These are phyloP conservation scores for Casuarius casuarius DNA, from an alignment of 2,113 vertebrate species.

Conservation along the genomic window DNA sequence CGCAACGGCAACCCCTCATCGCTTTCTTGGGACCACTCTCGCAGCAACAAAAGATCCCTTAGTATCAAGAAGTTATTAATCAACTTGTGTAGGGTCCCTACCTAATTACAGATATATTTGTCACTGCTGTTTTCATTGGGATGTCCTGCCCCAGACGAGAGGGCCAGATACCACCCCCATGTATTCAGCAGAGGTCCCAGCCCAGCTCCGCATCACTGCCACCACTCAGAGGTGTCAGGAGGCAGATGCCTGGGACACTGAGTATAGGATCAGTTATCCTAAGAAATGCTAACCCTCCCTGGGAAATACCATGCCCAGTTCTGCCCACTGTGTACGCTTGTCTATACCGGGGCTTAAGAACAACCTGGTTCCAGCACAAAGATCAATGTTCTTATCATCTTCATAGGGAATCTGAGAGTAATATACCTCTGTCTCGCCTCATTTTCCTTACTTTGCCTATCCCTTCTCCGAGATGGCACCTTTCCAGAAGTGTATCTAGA, in stretches of 20 bases:
- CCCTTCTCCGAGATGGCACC: not conserved
- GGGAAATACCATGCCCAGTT: not conserved
- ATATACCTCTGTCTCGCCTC: too few relatives aligned
- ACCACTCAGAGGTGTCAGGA: not conserved
- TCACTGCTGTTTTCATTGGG: not conserved
- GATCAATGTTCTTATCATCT: not conserved
- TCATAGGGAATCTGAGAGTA: not conserved
- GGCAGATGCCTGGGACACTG: too few relatives aligned
- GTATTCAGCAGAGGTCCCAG: too few relatives aligned
- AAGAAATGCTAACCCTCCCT: not conserved
- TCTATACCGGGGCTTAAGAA: not conserved
- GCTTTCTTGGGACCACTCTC: fast-evolving
- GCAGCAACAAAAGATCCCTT: not conserved
- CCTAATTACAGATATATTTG: not conserved
- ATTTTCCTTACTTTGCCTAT: not conserved
- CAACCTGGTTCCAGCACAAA: not conserved
- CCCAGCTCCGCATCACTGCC: too few relatives aligned
- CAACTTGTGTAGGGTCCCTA: fast-evolving
- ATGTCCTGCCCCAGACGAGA: fast-evolving
- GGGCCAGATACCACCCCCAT: too few relatives aligned
- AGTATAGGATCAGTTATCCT: too few relatives aligned
- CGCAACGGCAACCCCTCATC: fast-evolving
- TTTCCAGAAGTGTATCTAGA: too few relatives aligned
- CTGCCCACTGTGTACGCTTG: too few relatives aligned
- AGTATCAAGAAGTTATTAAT: fast-evolving